Conservation (phyloP, 2,113 vertebrate species). For the Indicator maculatus region DNA sequence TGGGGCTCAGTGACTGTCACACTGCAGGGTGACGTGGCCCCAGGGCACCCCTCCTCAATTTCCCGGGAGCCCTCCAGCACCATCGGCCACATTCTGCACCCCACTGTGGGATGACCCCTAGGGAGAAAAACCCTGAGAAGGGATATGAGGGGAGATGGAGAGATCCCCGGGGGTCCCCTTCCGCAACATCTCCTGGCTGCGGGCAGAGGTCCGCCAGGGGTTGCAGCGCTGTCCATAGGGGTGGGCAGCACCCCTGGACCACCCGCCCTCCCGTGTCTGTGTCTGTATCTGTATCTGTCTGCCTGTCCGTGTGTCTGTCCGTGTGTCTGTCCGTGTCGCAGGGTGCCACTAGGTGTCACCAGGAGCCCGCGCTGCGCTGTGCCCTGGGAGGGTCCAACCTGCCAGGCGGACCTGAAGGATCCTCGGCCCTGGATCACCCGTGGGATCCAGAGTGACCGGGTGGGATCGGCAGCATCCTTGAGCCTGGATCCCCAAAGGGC, state of each 20-base stretch:
- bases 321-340: neutral
- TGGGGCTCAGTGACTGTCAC: no score
- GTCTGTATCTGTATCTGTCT: no score
- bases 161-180: neutral
- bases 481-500: neutral
- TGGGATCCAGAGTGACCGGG: rapidly evolving
- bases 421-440: neutral
- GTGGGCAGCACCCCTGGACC: neutral
- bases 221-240: neutral
- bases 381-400: neutral
- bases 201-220: neutral
- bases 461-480: neutral
- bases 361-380: neutral
- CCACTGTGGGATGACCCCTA: neutral
- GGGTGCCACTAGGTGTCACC: constrained; percentile 44
- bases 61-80: neutral
- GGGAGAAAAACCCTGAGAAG: neutral
- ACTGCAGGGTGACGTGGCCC: no score
- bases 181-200: neutral
- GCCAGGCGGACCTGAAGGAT: neutral
- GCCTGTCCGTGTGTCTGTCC: neutral
- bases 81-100: rapidly evolving
- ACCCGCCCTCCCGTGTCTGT: no score
- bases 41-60: no score
- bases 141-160: neutral